Conservation (phyloP, 1,140 invertebrate genomes). For the Aethina tumida region DNA sequence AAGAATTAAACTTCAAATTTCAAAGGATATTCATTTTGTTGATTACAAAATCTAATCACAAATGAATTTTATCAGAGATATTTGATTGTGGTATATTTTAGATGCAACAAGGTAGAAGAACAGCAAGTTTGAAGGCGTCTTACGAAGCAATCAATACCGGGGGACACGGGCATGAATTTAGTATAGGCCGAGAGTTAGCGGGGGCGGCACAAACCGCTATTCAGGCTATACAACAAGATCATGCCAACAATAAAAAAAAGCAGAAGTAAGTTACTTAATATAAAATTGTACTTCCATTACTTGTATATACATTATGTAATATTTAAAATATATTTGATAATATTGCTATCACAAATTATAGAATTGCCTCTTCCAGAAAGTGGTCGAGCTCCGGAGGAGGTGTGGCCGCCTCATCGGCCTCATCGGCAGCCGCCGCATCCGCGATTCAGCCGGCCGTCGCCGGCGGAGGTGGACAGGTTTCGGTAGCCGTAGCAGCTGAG, state of each 20-base stretch:
- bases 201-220: constrained; percentile 70
- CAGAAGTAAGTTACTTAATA: constrained; percentile 45
- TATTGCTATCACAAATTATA: too few species aligned
- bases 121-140: constrained; percentile 89
- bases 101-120: constrained; percentile 89
- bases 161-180: constrained; percentile 44
- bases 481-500: constrained; percentile 13
- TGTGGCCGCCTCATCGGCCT: constrained; percentile 17
- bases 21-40: too few species aligned
- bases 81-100: constrained; percentile 32
- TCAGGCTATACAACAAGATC: constrained; percentile 54
- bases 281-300: constrained; percentile 6
- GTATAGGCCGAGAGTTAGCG: constrained; percentile 55
- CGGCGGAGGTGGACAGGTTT: too few species aligned
- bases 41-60: too few species aligned
- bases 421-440: constrained; percentile 16
- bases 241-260: constrained; percentile 50
- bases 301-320: not conserved
- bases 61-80: too few species aligned
- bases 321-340: constrained; percentile 1
- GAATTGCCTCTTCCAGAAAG: constrained; percentile 10
- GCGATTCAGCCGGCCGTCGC: constrained; percentile 14
- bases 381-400: constrained; percentile 17
- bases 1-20: too few species aligned
- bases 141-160: constrained; percentile 73